Conservation (phyloP, 1,140 invertebrate species). For the Oedothorax gibbosus region DNA sequence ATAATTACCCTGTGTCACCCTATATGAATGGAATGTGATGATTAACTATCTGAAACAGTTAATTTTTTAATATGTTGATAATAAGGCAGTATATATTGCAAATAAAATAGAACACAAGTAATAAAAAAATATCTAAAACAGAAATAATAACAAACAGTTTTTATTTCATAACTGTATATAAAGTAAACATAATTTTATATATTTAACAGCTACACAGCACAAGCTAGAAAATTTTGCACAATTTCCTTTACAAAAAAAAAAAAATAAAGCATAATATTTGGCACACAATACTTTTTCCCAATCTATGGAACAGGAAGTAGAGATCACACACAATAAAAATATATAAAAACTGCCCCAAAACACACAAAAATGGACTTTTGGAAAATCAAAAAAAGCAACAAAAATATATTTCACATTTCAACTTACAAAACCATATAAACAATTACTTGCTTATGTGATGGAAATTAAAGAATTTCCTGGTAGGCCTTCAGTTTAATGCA, state of each 20-base stretch:
- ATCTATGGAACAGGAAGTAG: neutral
- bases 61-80: too few relatives aligned
- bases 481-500: too few relatives aligned
- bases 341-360: constrained; percentile 31
- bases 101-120: neutral
- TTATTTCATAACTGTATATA: constrained; percentile 38
- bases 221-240: neutral
- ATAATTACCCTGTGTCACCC: too few relatives aligned
- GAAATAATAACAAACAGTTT: constrained; percentile 23
- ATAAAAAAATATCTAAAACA: neutral
- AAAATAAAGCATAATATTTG: constrained; percentile 52
- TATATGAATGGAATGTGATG: too few relatives aligned
- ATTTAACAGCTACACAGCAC: constrained; percentile 37
- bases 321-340: constrained; percentile 33
- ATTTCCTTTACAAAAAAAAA: constrained; percentile 17
- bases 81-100: too few relatives aligned
- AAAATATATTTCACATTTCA: too few relatives aligned
- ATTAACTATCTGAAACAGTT: too few relatives aligned
- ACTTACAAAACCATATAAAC: too few relatives aligned
- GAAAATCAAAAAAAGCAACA: too few relatives aligned
- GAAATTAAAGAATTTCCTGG: too few relatives aligned
- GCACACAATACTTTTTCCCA: constrained; percentile 23
- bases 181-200: constrained; percentile 32
- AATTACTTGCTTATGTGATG: too few relatives aligned
- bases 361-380: neutral